A percentile compares a stretch with the other conserved stretches of the same genome.
These are phyloP conservation scores for Andrena flavipes DNA, from an alignment of 2,888 invertebrate species.

Conservation along the genomic window DNA sequence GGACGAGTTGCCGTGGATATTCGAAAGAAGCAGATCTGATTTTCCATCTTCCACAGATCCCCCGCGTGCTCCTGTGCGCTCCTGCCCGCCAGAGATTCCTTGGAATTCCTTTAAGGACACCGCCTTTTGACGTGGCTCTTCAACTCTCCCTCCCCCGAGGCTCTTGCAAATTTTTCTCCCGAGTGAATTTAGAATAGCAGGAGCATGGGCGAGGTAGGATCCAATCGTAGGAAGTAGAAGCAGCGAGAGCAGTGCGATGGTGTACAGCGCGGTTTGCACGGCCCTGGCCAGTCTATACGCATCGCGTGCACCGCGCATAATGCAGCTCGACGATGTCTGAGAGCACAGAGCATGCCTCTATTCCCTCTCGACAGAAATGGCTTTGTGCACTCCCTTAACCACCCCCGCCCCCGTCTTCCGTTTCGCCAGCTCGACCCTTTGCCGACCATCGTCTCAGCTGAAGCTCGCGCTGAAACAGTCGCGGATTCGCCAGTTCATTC, in stretches of 20 bases:
- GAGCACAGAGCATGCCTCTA: constrained; percentile 72
- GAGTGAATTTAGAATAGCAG: constrained; percentile 10
- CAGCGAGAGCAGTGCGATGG: background rate
- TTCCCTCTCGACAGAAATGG: constrained; percentile 71
- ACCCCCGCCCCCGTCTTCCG: constrained; percentile 44
- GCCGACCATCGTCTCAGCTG: constrained; percentile 47
- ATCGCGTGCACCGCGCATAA: constrained; percentile 69
- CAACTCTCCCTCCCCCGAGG: constrained; percentile 8
- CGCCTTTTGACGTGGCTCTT: constrained; percentile 11
- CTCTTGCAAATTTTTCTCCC: constrained; percentile 40
- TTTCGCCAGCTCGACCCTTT: constrained; percentile 42
- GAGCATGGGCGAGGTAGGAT: background rate
- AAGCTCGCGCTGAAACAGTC: constrained; percentile 36
- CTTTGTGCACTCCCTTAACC: constrained; percentile 71
- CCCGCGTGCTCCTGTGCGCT: background rate
- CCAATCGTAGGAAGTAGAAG: constrained; percentile 7
- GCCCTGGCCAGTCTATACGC: constrained; percentile 64
- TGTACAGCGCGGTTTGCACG: constrained; percentile 34
- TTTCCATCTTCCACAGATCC: background rate
- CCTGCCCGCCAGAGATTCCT: background rate
- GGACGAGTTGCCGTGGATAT: background rate
- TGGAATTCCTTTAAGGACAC: constrained; percentile 46
- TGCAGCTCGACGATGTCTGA: constrained; percentile 67
- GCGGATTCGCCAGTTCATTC: constrained; percentile 48
- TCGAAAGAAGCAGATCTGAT: background rate